phyloP scores from a whole-genome alignment of 2,113 vertebrate species.

The Eolophus roseicapilla region DNA sequence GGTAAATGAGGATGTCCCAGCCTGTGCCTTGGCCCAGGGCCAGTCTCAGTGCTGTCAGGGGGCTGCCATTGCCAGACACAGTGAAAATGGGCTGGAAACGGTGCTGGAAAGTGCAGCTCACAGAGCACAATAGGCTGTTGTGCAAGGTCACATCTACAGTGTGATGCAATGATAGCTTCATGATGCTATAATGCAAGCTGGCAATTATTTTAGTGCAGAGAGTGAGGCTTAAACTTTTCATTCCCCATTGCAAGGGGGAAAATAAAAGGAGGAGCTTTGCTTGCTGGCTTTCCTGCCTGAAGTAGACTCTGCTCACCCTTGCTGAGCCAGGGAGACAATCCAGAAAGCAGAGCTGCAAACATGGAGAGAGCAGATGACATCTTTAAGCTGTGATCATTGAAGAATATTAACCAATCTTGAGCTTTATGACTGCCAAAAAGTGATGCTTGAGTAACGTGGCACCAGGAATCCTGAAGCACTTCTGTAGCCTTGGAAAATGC shows the following conservation, averaged over 20 bases:
- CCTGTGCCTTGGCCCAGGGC: rapidly evolving
- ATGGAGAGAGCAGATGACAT: neutral
- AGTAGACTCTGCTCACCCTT: neutral
- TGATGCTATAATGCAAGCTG: neutral
- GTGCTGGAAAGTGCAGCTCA: neutral
- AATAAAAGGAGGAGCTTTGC: neutral
- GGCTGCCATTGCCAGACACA: neutral
- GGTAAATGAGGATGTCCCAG: neutral
- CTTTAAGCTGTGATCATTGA: conserved; percentile 22
- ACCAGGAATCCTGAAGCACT: conserved; percentile 55
- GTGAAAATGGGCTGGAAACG: neutral
- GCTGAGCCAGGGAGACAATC: neutral
- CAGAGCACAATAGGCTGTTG: rapidly evolving
- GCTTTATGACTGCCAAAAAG: conserved; percentile 16
- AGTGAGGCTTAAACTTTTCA: neutral
- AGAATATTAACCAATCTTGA: conserved; percentile 1
- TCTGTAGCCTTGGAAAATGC: conserved; percentile 48
- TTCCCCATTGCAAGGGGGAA: neutral
- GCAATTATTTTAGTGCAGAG: neutral
- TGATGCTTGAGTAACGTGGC: neutral
- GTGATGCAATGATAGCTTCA: neutral
- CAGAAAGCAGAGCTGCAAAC: neutral
- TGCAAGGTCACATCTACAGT: neutral
- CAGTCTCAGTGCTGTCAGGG: neutral
- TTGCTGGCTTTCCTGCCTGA: neutral